Conservation (phyloP, 2,113 vertebrate species). For the Myotis lucifugus region DNA sequence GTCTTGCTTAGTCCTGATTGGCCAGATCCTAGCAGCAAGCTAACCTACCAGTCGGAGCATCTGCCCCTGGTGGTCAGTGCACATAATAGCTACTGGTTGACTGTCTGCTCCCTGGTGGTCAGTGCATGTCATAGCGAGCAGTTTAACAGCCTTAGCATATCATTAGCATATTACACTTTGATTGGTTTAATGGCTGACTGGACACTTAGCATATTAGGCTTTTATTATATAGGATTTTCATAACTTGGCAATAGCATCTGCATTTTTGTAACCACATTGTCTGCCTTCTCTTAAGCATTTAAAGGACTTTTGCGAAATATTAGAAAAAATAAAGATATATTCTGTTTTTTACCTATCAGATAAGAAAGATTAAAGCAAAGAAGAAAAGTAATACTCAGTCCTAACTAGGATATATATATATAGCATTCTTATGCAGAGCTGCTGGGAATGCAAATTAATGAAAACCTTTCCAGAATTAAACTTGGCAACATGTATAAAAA, state of each 20-base stretch:
- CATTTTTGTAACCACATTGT: neutral
- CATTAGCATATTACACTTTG: too few relatives aligned
- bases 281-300: neutral
- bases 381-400: neutral
- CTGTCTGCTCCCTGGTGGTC: too few relatives aligned
- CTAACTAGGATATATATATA: neutral
- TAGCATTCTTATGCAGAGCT: neutral
- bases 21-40: too few relatives aligned
- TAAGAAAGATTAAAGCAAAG: slow-evolving; percentile 25
- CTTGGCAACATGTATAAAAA: neutral
- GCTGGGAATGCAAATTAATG: slow-evolving; percentile 3
- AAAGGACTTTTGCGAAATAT: neutral
- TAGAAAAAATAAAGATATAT: neutral
- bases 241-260: neutral
- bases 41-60: too few relatives aligned
- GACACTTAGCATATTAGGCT: too few relatives aligned
- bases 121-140: too few relatives aligned
- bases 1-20: too few relatives aligned
- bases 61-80: too few relatives aligned
- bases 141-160: too few relatives aligned
- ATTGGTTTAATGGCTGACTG: too few relatives aligned
- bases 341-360: neutral
- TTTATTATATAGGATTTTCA: neutral
- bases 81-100: too few relatives aligned
- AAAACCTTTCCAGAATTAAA: slow-evolving; percentile 21